A percentile compares a stretch with the other conserved stretches of the same genome.
phyloP scores from a whole-genome alignment of 2,113 vertebrate species.

The Hippocampus barbouri region DNA sequence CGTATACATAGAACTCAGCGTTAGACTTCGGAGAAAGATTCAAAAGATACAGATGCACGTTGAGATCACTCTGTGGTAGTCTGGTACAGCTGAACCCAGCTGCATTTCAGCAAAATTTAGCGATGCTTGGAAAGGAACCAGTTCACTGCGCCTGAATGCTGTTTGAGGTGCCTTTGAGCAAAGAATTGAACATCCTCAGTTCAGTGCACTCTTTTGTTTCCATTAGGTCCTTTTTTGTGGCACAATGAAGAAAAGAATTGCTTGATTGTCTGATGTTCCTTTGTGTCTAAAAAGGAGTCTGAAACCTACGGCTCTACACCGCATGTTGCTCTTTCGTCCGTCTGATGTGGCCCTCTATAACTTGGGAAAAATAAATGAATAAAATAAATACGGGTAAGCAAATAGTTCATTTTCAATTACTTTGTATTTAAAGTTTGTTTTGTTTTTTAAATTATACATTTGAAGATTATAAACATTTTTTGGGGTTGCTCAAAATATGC shows the following conservation, averaged over 20 bases:
- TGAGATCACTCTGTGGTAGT: neutral
- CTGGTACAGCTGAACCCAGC: neutral
- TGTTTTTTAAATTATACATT: too few relatives aligned
- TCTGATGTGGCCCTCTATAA: too few relatives aligned
- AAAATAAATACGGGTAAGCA: too few relatives aligned
- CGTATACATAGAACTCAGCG: constrained; percentile 23
- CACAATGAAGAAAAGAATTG: neutral
- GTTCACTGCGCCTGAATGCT: neutral
- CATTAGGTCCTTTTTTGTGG: neutral
- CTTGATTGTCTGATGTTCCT: too few relatives aligned
- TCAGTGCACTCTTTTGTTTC: neutral
- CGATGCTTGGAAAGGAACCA: neutral
- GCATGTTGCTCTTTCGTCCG: too few relatives aligned
- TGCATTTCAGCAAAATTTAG: neutral
- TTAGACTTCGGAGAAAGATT: constrained; percentile 18
- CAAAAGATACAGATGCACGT: neutral
- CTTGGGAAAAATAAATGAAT: too few relatives aligned
- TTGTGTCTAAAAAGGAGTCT: too few relatives aligned
- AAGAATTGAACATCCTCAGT: neutral
- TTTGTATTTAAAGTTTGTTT: too few relatives aligned
- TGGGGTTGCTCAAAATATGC: too few relatives aligned
- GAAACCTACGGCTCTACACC: too few relatives aligned
- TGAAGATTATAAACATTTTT: too few relatives aligned
- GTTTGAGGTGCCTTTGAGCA: neutral
- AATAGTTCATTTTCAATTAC: too few relatives aligned